Conservation (phyloP, 2,797 vertebrate species). For the Sternotherus odoratus region DNA sequence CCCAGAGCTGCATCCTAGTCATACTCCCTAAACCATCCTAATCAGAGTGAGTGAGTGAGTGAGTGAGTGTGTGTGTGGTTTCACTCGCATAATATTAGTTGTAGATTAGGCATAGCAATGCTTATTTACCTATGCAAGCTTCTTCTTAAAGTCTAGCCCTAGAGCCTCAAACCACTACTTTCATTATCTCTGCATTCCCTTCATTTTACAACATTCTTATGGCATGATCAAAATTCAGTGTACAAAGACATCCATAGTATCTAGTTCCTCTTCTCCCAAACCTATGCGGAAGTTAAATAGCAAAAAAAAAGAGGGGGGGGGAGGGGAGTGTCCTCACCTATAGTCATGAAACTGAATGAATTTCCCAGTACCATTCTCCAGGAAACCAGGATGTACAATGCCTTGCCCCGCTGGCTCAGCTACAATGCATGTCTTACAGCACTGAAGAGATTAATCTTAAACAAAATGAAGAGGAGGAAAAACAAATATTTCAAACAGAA, state of each 20-base stretch:
- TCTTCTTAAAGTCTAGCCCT: fast-evolving
- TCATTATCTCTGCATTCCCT: neutral
- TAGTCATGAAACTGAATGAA: neutral
- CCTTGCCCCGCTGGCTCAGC: neutral
- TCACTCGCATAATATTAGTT: neutral
- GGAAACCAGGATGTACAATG: fast-evolving
- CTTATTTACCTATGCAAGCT: fast-evolving
- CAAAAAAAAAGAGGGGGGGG: no score
- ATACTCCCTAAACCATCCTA: neutral
- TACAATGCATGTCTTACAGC: neutral
- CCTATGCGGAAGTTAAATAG: neutral
- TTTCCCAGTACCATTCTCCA: neutral
- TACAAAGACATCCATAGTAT: neutral
- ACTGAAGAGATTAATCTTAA: neutral
- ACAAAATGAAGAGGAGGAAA: fast-evolving
- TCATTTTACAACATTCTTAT: neutral
- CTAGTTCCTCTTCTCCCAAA: fast-evolving
- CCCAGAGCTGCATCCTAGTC: neutral
- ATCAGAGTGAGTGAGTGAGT: neutral
- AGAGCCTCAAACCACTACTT: neutral
- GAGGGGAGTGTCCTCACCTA: neutral
- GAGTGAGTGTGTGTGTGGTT: no score
- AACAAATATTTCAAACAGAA: neutral
- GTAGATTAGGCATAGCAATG: neutral
- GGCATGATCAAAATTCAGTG: neutral